Evolutionary conservation across 2,888 invertebrate species (phyloP).

Genomic region (Platycheirus rosarum): DNA sequence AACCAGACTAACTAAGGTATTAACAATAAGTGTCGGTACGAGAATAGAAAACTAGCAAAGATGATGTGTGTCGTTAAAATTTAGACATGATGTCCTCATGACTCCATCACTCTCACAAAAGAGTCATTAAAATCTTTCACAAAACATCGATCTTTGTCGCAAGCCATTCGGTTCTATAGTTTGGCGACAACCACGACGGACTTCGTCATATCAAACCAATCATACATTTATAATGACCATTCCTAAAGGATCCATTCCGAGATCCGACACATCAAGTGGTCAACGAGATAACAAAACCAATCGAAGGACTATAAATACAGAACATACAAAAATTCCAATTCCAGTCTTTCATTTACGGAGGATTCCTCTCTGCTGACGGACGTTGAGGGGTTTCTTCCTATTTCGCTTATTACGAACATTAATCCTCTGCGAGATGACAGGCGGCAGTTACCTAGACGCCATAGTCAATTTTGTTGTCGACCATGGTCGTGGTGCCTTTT

Average conservation of each 20-base stretch:
- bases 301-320: slow-evolving; percentile 41
- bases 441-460: slow-evolving; percentile 54
- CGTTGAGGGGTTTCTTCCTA: slow-evolving; percentile 22
- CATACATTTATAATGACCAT: slow-evolving; percentile 66
- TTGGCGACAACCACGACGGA: not conserved
- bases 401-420: slow-evolving; percentile 56
- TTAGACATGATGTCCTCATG: too few species aligned
- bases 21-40: too few species aligned
- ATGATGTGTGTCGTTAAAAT: too few species aligned
- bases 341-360: not conserved
- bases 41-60: too few species aligned
- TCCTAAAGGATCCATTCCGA: slow-evolving; percentile 23
- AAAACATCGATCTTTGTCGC: slow-evolving; percentile 4
- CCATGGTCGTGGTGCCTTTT: slow-evolving; percentile 7
- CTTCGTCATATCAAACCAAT: slow-evolving; percentile 51
- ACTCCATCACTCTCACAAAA: too few species aligned
- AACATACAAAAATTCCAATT: slow-evolving; percentile 13
- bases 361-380: not conserved
- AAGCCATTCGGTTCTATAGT: not conserved
- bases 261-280: slow-evolving; percentile 46
- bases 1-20: too few species aligned
- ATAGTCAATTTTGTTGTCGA: slow-evolving; percentile 5
- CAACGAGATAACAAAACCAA: slow-evolving; percentile 47
- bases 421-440: slow-evolving; percentile 66
- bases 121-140: too few species aligned